Evolutionary conservation across 2,888 invertebrate species (phyloP).

Genomic region (Netelia melanura): DNA sequence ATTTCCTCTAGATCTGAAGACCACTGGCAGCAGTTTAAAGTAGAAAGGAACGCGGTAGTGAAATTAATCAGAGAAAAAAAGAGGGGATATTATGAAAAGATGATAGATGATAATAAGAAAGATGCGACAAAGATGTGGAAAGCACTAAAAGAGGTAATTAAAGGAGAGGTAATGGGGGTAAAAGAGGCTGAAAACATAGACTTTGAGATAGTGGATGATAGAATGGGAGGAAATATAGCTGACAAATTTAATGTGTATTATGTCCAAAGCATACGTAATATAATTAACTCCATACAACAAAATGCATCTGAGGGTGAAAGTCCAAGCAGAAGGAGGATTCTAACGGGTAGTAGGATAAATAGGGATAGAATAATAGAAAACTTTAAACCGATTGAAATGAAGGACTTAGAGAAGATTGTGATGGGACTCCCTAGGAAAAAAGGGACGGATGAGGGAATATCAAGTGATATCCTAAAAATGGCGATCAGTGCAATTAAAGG

Average conservation of each 20-base stretch:
- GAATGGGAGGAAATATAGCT: slow-evolving; percentile 24
- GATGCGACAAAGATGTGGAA: slow-evolving; percentile 24
- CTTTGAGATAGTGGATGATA: slow-evolving; percentile 34
- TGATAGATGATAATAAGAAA: too few relatives aligned
- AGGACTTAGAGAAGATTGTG: slow-evolving; percentile 34
- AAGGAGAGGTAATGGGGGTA: slow-evolving; percentile 25
- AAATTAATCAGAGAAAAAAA: slow-evolving; percentile 24
- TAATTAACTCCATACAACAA: slow-evolving; percentile 27
- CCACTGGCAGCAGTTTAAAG: slow-evolving; percentile 3
- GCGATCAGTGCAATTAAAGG: slow-evolving; percentile 6
- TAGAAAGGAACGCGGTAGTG: slow-evolving; percentile 33
- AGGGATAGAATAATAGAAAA: slow-evolving; percentile 18
- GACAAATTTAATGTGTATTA: slow-evolving; percentile 47
- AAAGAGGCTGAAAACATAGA: slow-evolving; percentile 17
- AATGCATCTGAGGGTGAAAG: not conserved
- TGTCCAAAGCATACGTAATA: slow-evolving; percentile 32
- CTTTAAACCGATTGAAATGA: slow-evolving; percentile 5
- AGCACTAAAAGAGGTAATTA: slow-evolving; percentile 34
- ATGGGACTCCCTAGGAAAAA: slow-evolving; percentile 15
- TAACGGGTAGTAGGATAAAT: not conserved
- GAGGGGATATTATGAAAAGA: slow-evolving; percentile 30
- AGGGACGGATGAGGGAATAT: slow-evolving; percentile 44
- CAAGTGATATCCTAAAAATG: slow-evolving; percentile 33
- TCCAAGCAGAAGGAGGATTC: slow-evolving; percentile 1
- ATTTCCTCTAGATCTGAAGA: not conserved